A percentile compares a stretch with the other conserved stretches of the same genome.
Evolutionary conservation across 2,113 vertebrate genomes (phyloP).

Genomic region (Amazona vittata): DNA sequence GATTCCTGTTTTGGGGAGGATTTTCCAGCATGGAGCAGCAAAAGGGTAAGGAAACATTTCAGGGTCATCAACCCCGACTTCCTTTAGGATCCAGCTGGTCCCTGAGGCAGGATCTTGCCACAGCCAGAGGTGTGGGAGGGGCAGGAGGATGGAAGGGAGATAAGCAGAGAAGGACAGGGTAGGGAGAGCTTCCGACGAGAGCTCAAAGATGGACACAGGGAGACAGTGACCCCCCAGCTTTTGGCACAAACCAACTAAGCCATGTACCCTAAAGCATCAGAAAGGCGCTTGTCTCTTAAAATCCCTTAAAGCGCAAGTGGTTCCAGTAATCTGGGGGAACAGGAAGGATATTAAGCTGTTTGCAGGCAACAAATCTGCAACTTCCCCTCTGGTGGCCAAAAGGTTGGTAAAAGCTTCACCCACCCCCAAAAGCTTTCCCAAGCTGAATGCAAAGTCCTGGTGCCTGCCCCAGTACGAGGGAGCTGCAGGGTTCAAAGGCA

Average conservation of each 20-base stretch:
- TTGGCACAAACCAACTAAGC: not conserved
- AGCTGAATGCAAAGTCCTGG: fast-evolving
- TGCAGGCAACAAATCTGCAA: fast-evolving
- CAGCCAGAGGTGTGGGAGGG: not conserved
- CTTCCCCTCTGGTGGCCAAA: not conserved
- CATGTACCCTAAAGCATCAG: fast-evolving
- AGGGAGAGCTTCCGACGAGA: not conserved
- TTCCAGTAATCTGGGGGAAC: not conserved
- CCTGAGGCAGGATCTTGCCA: not conserved
- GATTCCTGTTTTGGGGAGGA: not conserved
- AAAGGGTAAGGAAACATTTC: conserved; percentile 1
- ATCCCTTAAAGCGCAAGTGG: fast-evolving
- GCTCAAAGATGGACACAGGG: not conserved
- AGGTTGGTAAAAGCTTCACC: not conserved
- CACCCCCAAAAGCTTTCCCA: not conserved
- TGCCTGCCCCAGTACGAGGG: fast-evolving
- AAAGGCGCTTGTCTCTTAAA: fast-evolving
- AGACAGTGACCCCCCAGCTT: fast-evolving
- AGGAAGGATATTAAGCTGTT: fast-evolving
- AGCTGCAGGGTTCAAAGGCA: not conserved
- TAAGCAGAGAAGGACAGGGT: too few relatives aligned
- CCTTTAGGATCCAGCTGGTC: not conserved
- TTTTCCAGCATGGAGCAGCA: conserved; percentile 21
- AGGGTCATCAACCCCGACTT: not conserved
- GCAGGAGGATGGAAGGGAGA: not conserved